Percentiles rank a stretch among this genome's conserved stretches.
Evolutionary conservation across 2,888 invertebrate species (phyloP).

Genomic region (Orgyia antiqua): DNA sequence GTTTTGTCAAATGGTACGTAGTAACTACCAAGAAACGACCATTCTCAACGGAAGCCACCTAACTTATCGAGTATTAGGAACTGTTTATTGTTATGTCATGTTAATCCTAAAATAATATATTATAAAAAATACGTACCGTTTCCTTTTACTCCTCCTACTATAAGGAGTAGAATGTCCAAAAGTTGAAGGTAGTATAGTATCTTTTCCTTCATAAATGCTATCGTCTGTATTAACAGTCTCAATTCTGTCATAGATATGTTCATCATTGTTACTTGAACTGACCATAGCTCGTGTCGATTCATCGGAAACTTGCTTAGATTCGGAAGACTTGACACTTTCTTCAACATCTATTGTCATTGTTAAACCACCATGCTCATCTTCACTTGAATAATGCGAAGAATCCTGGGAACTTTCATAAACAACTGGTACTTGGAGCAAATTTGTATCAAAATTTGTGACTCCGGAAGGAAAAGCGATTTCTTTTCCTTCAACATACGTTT

Average conservation of each 20-base stretch:
- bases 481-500: conserved; percentile 66
- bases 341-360: conserved; percentile 64
- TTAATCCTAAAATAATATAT: too few species aligned
- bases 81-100: too few species aligned
- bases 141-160: conserved; percentile 44
- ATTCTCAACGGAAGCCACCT: too few species aligned
- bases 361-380: conserved; percentile 53
- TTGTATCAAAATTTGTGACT: conserved; percentile 34
- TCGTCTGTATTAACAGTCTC: conserved; percentile 17
- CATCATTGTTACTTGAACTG: conserved; percentile 33
- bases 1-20: too few species aligned
- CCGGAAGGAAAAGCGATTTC: conserved; percentile 53
- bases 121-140: conserved; percentile 53
- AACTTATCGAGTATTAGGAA: too few species aligned
- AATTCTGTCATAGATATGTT: conserved; percentile 39
- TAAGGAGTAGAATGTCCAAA: conserved; percentile 51
- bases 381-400: conserved; percentile 53
- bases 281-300: conserved; percentile 44
- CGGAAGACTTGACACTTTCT: conserved; percentile 43
- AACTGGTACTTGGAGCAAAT: conserved; percentile 16
- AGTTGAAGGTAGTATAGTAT: conserved; percentile 31
- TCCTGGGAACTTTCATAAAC: conserved; percentile 34
- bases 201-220: conserved; percentile 40
- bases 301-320: conserved; percentile 44
- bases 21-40: too few species aligned